Evolutionary conservation across 2,797 vertebrate species (phyloP), one percentile per base, ranked within the genome.

Genomic region (Phyllotis vaccarum): DNA sequence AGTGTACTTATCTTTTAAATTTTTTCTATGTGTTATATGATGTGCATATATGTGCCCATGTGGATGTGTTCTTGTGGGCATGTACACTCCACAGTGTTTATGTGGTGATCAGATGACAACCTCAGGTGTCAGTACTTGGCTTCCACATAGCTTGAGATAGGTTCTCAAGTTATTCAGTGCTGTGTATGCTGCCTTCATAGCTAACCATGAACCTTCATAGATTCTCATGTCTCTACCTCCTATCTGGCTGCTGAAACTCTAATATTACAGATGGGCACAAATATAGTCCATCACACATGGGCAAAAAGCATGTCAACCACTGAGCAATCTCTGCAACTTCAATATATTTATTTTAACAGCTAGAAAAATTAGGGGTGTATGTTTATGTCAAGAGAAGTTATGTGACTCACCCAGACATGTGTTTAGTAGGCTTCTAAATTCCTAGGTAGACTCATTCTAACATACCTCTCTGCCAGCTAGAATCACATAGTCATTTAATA

Each of bases 401-500:
- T 46, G 13, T 86, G 52, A 95, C 6, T 49, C 66, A 7, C 17
- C 9, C 2, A 93, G 83, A 17, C 3, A 16, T 16, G 19, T 86
- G 52, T 43, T 88, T 80, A 58, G 34, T 89, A 52, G 58, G 17
- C 40, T 81, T 92, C 34, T 54, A 43, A 64, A 95, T 86, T 75
- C 8, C n/a, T 17, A 52, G 7, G 12, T 64, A 60, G 46, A 78
- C 21, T 95, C 40, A 62, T 78, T 81, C 43, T 92, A n/a, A 21
- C 16, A 13, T 43, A 64, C 6, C 14, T 80, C 1, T 14, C 7
- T 40, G 6, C 43, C 37, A 62, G 76, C 31, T 68, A 83, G 2
- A 49, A 64, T 74, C 66, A 66, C 52, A 56, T 70, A 92, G 16
- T 37, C 80, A 91, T 91, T 95, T 91, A 52, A 83, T 74, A 14